Percentiles rank a stretch among this genome's conserved stretches.
Conservation (phyloP, 2,797 vertebrate species). For the Trachurus trachurus region DNA sequence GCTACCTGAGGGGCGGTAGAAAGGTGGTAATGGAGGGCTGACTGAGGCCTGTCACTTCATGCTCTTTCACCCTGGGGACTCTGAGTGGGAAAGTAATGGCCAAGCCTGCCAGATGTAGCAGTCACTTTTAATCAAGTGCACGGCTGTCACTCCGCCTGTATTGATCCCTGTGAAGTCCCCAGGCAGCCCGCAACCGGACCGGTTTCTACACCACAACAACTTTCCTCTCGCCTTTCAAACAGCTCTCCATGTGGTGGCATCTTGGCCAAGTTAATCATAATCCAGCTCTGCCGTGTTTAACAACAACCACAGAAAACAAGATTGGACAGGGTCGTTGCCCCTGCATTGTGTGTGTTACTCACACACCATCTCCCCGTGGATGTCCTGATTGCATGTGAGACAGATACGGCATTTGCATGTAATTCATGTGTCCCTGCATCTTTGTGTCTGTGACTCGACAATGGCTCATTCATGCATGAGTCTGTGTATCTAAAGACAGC, state of each 20-base stretch:
- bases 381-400: constrained; percentile 40
- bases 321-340: constrained; percentile 63
- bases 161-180: constrained; percentile 84
- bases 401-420: constrained; percentile 43
- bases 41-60: constrained; percentile 87
- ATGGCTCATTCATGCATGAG: constrained; percentile 15
- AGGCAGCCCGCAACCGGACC: constrained; percentile 73
- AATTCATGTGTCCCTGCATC: constrained; percentile 16
- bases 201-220: constrained; percentile 81
- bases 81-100: constrained; percentile 87
- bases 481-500: constrained; percentile 41
- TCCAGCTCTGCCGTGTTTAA: constrained; percentile 65
- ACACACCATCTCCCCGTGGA: constrained; percentile 15
- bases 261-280: constrained; percentile 80
- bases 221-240: constrained; percentile 80
- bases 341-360: constrained; percentile 35
- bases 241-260: constrained; percentile 75
- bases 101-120: constrained; percentile 87
- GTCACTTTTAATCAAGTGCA: constrained; percentile 91
- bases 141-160: constrained; percentile 83
- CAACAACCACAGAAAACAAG: constrained; percentile 67
- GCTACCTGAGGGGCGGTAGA: constrained; percentile 80
- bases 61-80: constrained; percentile 84
- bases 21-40: constrained; percentile 88
- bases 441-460: constrained; percentile 3